Conservation (phyloP, 2,113 vertebrate genomes). For the Oryzias javanicus region DNA sequence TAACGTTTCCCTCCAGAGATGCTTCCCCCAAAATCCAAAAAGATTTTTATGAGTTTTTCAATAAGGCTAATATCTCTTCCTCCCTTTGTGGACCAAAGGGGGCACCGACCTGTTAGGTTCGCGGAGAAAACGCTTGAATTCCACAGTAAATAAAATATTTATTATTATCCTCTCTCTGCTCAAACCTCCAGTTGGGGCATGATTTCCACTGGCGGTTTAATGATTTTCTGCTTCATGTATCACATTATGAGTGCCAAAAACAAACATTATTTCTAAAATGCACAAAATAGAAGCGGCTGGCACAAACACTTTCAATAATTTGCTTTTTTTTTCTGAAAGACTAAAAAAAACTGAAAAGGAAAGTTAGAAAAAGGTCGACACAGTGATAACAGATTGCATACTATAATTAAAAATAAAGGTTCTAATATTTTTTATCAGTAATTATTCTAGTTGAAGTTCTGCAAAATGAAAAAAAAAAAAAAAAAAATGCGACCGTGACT, state of each 20-base stretch:
- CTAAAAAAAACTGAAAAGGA: too few species aligned
- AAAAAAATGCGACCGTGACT: neutral
- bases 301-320: too few species aligned
- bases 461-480: neutral
- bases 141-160: neutral
- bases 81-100: neutral
- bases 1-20: constrained; percentile 41
- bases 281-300: too few species aligned
- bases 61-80: constrained; percentile 19
- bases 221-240: neutral
- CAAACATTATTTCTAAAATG: too few species aligned
- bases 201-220: neutral
- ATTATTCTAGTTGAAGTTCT: neutral
- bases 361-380: too few species aligned
- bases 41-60: constrained; percentile 35
- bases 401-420: too few species aligned
- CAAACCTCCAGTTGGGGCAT: neutral
- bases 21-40: constrained; percentile 37
- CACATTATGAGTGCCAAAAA: neutral
- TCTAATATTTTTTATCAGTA: too few species aligned
- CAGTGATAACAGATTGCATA: too few species aligned
- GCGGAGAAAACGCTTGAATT: neutral
- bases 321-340: too few species aligned
- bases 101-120: constrained; percentile 1
- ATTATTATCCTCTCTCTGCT: neutral